A percentile compares a stretch with the other conserved stretches of the same genome.
These are phyloP conservation scores for Pegoplata infirma DNA, from an alignment of 2,888 invertebrate genomes.

Conservation along the genomic window DNA sequence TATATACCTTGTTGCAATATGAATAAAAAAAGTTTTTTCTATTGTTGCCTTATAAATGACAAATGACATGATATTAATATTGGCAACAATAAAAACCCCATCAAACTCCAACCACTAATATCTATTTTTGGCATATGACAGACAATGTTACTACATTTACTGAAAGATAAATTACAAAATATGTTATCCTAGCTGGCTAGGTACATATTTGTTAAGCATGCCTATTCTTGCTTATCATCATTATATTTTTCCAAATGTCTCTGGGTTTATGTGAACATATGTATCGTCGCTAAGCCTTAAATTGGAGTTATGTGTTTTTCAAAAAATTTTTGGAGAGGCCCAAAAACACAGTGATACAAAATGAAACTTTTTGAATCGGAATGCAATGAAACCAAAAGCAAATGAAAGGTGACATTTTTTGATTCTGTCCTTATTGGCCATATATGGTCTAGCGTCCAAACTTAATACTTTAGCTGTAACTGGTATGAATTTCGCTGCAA, in stretches of 20 bases:
- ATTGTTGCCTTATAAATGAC: conserved; percentile 64
- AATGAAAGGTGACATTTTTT: too few species aligned
- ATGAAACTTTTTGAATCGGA: too few species aligned
- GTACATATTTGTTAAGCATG: background rate
- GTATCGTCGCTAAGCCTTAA: too few species aligned
- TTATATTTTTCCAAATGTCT: background rate
- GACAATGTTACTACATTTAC: background rate
- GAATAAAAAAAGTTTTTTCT: conserved; percentile 21
- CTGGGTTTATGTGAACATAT: background rate
- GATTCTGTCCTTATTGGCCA: too few species aligned
- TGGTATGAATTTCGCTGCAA: too few species aligned
- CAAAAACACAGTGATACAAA: too few species aligned
- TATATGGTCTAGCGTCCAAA: too few species aligned
- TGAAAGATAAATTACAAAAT: conserved; percentile 25
- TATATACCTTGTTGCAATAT: conserved; percentile 2
- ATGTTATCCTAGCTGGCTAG: too few species aligned
- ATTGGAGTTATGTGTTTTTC: too few species aligned
- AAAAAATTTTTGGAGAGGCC: too few species aligned
- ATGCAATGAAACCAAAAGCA: too few species aligned
- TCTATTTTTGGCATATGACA: background rate
- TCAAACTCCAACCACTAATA: conserved; percentile 17
- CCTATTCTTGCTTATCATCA: conserved; percentile 6
- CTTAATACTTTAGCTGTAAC: too few species aligned
- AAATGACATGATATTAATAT: conserved; percentile 67
- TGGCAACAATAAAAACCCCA: conserved; percentile 53